Conservation (phyloP, 2,113 vertebrate species). For the Gallinago undulata region DNA sequence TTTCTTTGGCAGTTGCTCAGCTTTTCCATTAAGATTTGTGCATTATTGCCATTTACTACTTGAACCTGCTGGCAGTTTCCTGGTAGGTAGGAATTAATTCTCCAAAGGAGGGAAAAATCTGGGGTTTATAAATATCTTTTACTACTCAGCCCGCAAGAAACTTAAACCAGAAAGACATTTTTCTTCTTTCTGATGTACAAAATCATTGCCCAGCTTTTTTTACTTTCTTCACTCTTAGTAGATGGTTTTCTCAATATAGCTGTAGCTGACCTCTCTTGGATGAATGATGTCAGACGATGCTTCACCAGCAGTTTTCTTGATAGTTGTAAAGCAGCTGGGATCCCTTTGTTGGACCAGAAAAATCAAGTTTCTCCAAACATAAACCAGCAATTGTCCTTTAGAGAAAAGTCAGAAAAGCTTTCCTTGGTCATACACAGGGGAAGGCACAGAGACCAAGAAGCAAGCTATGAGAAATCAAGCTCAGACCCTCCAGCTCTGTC, state of each 20-base stretch:
- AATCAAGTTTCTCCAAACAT: neutral
- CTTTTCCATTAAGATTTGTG: constrained; percentile 40
- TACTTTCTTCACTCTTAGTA: neutral
- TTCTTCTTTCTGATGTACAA: neutral
- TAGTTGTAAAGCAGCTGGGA: neutral
- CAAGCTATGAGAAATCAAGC: neutral
- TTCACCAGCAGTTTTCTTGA: neutral
- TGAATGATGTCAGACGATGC: neutral
- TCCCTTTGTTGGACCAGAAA: neutral
- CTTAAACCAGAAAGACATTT: neutral
- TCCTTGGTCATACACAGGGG: neutral
- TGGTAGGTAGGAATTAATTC: constrained; percentile 23
- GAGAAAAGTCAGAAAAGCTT: neutral
- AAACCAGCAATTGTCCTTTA: neutral
- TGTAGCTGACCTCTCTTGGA: neutral
- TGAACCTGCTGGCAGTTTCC: constrained; percentile 23
- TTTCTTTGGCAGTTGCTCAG: constrained; percentile 48
- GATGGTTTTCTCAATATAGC: neutral
- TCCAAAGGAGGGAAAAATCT: neutral
- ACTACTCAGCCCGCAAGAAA: neutral
- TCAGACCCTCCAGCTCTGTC: neutral
- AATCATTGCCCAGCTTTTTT: neutral
- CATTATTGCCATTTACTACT: neutral
- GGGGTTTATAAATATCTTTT: neutral
- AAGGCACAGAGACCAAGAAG: neutral